These are phyloP conservation scores for Aotus griseimembra DNA, from an alignment of 2,797 vertebrate species.

Conservation along the genomic window DNA sequence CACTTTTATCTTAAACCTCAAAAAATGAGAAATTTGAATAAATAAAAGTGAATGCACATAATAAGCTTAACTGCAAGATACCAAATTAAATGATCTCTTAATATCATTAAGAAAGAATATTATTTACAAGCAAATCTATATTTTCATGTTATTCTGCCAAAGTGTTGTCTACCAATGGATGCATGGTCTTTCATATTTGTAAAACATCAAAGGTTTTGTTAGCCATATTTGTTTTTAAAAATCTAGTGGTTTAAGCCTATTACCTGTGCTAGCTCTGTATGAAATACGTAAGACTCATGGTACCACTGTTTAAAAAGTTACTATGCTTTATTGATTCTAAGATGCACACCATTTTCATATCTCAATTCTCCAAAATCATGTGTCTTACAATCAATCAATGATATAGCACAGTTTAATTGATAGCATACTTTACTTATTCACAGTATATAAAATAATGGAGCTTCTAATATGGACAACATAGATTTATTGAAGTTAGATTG, in stretches of 20 bases:
- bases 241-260: slow-evolving; percentile 41
- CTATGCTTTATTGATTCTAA: neutral
- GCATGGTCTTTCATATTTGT: neutral
- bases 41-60: neutral
- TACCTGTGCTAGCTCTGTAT: neutral
- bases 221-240: slow-evolving; percentile 60
- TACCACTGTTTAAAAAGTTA: neutral
- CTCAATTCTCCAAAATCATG: neutral
- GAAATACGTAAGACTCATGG: neutral
- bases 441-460: neutral
- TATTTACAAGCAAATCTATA: neutral
- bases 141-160: neutral
- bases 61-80: neutral
- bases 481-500: neutral
- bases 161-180: neutral
- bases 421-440: neutral
- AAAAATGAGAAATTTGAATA: neutral
- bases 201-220: slow-evolving; percentile 61
- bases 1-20: neutral
- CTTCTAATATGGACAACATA: neutral
- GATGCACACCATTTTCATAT: neutral
- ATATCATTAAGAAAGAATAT: neutral
- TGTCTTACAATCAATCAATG: neutral
- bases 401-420: neutral
- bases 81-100: neutral